Base-by-base conservation (phyloP, 1,140 invertebrate species). In the Neodiprion virginianus region DNA sequence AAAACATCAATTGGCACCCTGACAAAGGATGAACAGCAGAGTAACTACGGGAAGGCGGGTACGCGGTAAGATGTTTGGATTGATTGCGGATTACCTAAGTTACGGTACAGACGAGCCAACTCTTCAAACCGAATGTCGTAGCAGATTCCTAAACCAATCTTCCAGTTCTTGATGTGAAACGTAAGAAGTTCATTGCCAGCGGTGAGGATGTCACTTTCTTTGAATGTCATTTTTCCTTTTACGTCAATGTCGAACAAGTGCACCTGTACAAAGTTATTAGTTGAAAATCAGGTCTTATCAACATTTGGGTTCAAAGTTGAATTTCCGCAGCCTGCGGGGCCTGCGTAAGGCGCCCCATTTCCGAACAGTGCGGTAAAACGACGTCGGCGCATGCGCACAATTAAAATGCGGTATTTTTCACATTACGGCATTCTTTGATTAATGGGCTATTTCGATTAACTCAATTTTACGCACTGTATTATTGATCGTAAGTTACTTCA, bases 191-290 rank as follows among this genome's bases (percentile, higher is more conserved):
- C 84, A 82, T 95, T 90, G 5, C 97, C 98, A 1, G 95, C 87
- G 72, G 90, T 91, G 1, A 99, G 84, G 1, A 93, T 93, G 77
- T 97, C 94, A 0, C 97, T 98, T 85, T 99, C 97, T 83, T 96
- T 94, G 81, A 99, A 98, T n/a, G 92, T 94, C 53, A 98, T 96
- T 86, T 96, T 96, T 28, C 94, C 95, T 69, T 96, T 96, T 72
- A 99, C 94, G 82, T 98, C 95, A 83, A 99, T 98, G 87, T 99
- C 97, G 88, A 99, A 99, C 48, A 99, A 90, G 89, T 99, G 98
- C 82, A 98, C 90, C 94, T 96, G 81, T 49, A 81, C 85, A 67
- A 74, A 74, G 69, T 72, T 69, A 28, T 68, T 17, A 72, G 14
- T 66, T 67, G 69, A 70, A 1, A 40, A 65, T 40, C 21, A 61